Base-by-base conservation (phyloP, 1,140 invertebrate genomes). In the Drosophila mauritiana region DNA sequence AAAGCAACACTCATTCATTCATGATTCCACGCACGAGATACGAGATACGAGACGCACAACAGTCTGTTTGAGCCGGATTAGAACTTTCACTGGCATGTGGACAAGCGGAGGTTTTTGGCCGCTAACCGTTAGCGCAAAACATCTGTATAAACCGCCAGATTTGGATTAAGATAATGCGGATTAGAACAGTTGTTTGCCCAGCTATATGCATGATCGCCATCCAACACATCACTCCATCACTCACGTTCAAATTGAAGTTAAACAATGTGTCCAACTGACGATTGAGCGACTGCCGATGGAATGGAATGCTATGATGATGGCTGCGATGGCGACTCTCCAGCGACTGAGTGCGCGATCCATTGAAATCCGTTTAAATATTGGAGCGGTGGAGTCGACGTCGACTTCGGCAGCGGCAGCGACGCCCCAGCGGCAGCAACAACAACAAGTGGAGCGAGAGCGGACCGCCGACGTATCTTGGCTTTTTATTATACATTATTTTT, bases 31-130 rank as follows among this genome's bases (percentile, higher is more conserved):
- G 34, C 45, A 52, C 52, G 45, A 51, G 54, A 70, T 58, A 48
- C 49, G 17, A 17, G 17, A 17, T 17, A 17, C 17, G 17, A 17
- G 17, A 17, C 17, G 17, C 17, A 17, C 17, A 17, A 17, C 17
- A 17, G 17, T 62, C 51, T 70, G 58, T 65, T 73, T 51, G 46
- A 79, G 83, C 64, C 83, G 79, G 79, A 86, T 83, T 88, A 86
- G 82, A 86, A 86, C 82, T 86, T 86, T 86, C 82, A 88, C 82
- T 83, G 85, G 62, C 57, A 27, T 49, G 39, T 73, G 64, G 40
- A 68, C 78, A 78, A 83, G 54, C 63, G 22, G 20, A 53, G 58
- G 34, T 31, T 58, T 58, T 22, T 22, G 3, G 20, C 20, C 20
- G 20, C 20, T n/a, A 1, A 34, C 15, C 20, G 10, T 5, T 4